These are phyloP conservation scores for Oligia strigilis DNA, from an alignment of 2,888 invertebrate genomes.

Conservation along the genomic window DNA sequence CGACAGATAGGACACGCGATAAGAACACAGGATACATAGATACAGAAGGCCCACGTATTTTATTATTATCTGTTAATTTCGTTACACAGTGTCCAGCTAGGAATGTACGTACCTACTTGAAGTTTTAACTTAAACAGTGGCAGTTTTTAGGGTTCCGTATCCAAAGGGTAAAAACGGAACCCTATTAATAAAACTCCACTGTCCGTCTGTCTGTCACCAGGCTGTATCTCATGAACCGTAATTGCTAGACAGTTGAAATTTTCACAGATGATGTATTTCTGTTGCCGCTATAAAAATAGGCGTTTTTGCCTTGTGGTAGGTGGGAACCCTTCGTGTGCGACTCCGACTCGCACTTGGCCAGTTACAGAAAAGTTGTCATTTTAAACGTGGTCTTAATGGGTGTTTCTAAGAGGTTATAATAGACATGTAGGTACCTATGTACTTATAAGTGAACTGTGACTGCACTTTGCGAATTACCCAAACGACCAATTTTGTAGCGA, in stretches of 20 bases:
- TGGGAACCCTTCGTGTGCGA: no score
- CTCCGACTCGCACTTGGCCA: no score
- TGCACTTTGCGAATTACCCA: background rate
- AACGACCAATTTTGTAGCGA: slow-evolving; percentile 4
- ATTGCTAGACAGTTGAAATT: no score
- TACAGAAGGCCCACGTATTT: slow-evolving; percentile 33
- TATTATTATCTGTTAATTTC: background rate
- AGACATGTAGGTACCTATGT: background rate
- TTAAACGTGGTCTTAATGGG: background rate
- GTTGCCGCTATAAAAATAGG: no score
- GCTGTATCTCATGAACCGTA: no score
- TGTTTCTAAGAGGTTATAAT: background rate
- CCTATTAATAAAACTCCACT: no score
- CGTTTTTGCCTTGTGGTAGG: no score
- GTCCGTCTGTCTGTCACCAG: no score
- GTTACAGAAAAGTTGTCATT: background rate
- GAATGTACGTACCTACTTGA: background rate
- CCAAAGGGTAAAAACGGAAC: no score
- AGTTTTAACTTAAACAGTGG: background rate
- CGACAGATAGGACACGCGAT: slow-evolving; percentile 59
- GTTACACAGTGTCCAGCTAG: background rate
- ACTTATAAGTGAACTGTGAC: background rate
- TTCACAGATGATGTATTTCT: no score
- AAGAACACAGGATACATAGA: background rate
- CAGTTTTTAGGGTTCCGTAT: no score